phyloP scores from a whole-genome alignment of 2,113 vertebrate genomes.

The Python bivittatus region DNA sequence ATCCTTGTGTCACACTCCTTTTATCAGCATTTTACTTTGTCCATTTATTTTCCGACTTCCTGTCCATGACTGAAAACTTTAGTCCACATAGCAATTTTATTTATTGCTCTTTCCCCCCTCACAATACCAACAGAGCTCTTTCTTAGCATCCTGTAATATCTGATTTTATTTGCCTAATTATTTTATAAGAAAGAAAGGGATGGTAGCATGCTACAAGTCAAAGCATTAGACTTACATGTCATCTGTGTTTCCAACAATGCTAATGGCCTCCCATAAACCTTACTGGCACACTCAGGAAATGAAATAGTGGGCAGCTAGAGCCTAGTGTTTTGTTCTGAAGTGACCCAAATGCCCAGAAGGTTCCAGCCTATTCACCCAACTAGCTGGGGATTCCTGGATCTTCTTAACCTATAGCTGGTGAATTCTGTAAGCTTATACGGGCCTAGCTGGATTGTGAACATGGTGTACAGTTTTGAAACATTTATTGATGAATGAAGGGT shows the following conservation, averaged over 20 bases:
- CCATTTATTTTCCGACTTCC: too few species aligned
- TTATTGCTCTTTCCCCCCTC: too few species aligned
- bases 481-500: background rate
- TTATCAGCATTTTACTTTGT: too few species aligned
- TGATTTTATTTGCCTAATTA: background rate
- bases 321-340: background rate
- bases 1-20: too few species aligned
- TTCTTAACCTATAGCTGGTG: background rate
- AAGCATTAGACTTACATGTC: background rate
- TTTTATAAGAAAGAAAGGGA: background rate
- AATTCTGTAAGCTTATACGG: too few species aligned
- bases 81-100: too few species aligned
- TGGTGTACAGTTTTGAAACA: too few species aligned
- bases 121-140: background rate
- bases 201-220: background rate
- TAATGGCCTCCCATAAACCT: background rate
- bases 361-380: background rate
- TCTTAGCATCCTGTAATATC: background rate
- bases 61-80: too few species aligned
- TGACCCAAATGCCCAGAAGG: background rate
- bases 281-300: background rate
- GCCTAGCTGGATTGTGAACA: background rate
- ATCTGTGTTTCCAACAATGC: background rate
- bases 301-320: background rate
- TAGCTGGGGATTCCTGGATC: background rate